Evolutionary conservation across 1,140 invertebrate genomes (phyloP).

Genomic region (Scaptodrosophila lebanonensis): DNA sequence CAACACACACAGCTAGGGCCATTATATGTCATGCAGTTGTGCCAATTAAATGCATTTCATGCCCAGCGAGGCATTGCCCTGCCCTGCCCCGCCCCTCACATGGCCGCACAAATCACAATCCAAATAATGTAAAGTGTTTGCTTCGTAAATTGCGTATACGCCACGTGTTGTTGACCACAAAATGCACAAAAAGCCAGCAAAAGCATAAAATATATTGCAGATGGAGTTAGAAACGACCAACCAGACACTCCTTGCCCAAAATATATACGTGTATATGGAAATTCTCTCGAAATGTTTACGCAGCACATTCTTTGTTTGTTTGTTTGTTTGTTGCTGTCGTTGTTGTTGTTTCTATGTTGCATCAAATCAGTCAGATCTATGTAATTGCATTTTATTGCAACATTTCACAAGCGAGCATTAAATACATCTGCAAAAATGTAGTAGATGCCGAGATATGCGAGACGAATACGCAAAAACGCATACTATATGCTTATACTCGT

Average conservation of each 20-base stretch:
- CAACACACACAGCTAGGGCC: constrained; percentile 8
- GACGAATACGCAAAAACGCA: neutral
- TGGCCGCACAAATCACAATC: constrained; percentile 31
- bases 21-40: neutral
- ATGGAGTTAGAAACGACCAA: too few species aligned
- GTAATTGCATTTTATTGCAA: constrained; percentile 67
- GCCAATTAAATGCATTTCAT: constrained; percentile 38
- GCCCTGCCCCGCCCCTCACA: too few species aligned
- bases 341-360: constrained; percentile 26
- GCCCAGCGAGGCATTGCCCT: too few species aligned
- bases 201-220: too few species aligned
- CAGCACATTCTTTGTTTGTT: too few species aligned
- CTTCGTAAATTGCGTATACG: constrained; percentile 9
- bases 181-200: constrained; percentile 11
- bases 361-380: constrained; percentile 33
- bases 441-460: neutral
- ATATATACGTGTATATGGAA: constrained; percentile 37
- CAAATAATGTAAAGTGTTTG: constrained; percentile 27
- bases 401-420: constrained; percentile 11
- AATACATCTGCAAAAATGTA: constrained; percentile 6
- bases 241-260: constrained; percentile 45
- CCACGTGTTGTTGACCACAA: constrained; percentile 21
- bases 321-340: too few species aligned
- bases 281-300: constrained; percentile 60
- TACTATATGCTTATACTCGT: neutral